Base-by-base conservation (phyloP, 2,113 vertebrate species). In the Pholis gunnellus region DNA sequence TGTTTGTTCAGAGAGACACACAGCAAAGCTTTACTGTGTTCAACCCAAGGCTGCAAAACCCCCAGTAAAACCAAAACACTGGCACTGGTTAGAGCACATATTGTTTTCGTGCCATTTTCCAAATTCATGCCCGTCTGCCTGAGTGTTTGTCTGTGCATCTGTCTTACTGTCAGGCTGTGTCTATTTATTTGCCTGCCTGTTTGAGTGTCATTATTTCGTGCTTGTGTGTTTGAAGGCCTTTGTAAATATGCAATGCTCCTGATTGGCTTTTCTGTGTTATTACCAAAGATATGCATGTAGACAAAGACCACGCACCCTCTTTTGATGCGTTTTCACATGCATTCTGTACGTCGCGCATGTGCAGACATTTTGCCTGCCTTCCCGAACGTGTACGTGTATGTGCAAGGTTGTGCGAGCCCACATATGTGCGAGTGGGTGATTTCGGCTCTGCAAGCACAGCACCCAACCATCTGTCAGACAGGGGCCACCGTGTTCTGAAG, bases 381-480 rank as follows among this genome's bases (percentile, higher is more conserved):
- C 73, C 70, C 75, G 42, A 80, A 11, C 48, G 8, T 36, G 17
- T 63, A 15, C 81, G 69, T 56, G 64, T 74, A 60, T 15, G 46
- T 70, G 73, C 38, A 80, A 73, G 79, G 27, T 78, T 79, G 71
- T 75, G 68, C 57, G 27, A 88, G 88, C 70, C 87, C 82, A 89
- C 87, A 92, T 93, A 92, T 89, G 92, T 87, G 91, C 79, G 87
- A 82, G 93, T 91, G 93, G 90, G 90, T 91, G 91, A 86, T 85
- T 92, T 89, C 83, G 10, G 77, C 88, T 82, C 87, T 76, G 90
- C 90, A 69, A 86, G 91, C 88, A 88, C 89, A 93, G 91, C 92
- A 94, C 94, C 93, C 94, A 92, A 94, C 95, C 95, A 96, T 96
- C 95, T 96, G 95, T 95, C 90, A 93, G 92, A 81, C 87, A 94